Evolutionary conservation across 1,140 invertebrate genomes (phyloP).

Genomic region (Vanessa tameamea): DNA sequence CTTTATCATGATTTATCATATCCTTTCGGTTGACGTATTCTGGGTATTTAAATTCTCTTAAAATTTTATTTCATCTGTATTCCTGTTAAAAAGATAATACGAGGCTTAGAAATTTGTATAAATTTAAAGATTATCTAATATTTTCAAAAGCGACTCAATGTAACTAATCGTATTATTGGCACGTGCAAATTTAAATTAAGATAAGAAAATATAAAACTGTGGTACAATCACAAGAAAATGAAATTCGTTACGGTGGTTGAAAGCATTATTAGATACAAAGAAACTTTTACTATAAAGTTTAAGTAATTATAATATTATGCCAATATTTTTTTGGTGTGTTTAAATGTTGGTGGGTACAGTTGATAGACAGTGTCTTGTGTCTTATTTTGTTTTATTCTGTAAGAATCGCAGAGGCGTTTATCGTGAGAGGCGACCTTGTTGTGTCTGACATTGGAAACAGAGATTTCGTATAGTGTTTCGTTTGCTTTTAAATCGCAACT

Average conservation of each 20-base stretch:
- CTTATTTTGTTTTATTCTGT: neutral
- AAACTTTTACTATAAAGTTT: too few relatives aligned
- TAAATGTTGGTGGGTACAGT: neutral
- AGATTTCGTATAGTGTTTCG: conserved; percentile 61
- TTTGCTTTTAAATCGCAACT: conserved; percentile 28
- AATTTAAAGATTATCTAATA: neutral
- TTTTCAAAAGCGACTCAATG: neutral
- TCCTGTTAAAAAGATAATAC: neutral
- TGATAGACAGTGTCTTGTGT: neutral
- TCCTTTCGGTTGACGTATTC: too few relatives aligned
- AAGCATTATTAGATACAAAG: neutral
- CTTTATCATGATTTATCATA: too few relatives aligned
- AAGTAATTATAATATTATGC: too few relatives aligned
- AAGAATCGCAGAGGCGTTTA: conserved; percentile 17
- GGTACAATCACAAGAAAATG: too few relatives aligned
- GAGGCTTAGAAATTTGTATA: neutral
- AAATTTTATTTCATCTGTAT: too few relatives aligned
- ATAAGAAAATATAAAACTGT: neutral
- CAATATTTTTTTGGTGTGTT: neutral
- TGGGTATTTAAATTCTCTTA: too few relatives aligned
- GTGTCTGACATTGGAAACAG: conserved; percentile 57
- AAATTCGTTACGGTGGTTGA: neutral
- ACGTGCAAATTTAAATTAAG: conserved; percentile 4
- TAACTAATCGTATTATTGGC: conserved; percentile 1
- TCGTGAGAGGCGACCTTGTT: conserved; percentile 65